Base-by-base conservation (phyloP, 2,113 vertebrate genomes). In the Acanthisitta chloris region DNA sequence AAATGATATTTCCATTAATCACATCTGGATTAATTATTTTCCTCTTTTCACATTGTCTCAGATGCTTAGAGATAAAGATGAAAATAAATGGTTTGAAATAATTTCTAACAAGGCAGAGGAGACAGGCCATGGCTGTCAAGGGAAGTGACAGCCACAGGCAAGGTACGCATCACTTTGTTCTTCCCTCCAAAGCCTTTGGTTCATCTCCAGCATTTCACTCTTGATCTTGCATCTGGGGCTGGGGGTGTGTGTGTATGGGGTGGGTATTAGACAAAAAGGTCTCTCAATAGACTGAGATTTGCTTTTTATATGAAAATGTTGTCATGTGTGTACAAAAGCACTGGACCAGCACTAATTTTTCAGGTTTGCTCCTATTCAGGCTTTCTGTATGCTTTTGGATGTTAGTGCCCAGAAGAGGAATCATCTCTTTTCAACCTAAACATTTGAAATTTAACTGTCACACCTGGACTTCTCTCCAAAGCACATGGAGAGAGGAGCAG, bases 111-210 rank as follows among this genome's bases (percentile, higher is more conserved):
- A 55, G 57, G 43, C 40, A 71, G 84, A 84, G 45, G 38, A 90
- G 48, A 64, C 24, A 54, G 20, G 46, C 64, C 34, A 7, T 19
- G 31, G 59, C 55, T 92, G 84, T 67, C 92, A 87, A 72, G 81
- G 3, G 14, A 90, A 84, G 43, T 43, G 70, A 85, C 81, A 94
- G 84, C 43, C 28, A n/a, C 34, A 84, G 87, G 71, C 6, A 34
- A 86, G 55, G 66, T 14, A 36, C 15, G 49, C 18, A 43, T 36
- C 7, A 0, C 69, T 94, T 89, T 95, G 73, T 72, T 95, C 81
- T 92, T 73, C 61, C 29, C 61, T 89, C 81, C 93, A 91, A 87
- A 96, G 64, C 55, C 61, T 89, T 89, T 46, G 34, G 46, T 81
- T 94, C 77, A 61, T 66, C 49, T 77, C 72, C 33, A 74, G 51